Conservation (phyloP, 2,888 invertebrate species). For the Sinopyrophorus schimmeli region DNA sequence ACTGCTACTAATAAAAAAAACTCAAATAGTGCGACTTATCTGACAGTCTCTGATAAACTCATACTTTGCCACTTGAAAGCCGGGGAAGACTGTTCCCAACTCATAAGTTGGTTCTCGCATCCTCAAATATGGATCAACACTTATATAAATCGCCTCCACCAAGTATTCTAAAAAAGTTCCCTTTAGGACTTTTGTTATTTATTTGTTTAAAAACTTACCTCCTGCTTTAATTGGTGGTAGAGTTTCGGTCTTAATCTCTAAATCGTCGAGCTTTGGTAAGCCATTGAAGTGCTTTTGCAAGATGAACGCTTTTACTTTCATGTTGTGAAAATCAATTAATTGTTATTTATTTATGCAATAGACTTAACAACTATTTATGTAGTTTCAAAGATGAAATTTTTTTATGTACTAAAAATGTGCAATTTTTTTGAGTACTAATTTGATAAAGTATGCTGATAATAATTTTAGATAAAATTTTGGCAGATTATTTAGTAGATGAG, state of each 20-base stretch:
- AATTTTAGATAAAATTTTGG: no score
- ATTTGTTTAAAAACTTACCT: slow-evolving; percentile 56
- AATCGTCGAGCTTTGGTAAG: slow-evolving; percentile 65
- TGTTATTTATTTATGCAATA: neutral
- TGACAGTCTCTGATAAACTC: no score
- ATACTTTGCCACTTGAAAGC: slow-evolving; percentile 73
- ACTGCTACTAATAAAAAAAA: no score
- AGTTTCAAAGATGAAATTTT: no score
- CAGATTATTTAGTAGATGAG: no score
- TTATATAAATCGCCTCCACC: slow-evolving; percentile 67
- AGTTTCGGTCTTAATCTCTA: slow-evolving; percentile 67
- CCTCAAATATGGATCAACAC: slow-evolving; percentile 76
- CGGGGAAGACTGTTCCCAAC: slow-evolving; percentile 63
- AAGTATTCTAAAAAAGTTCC: slow-evolving; percentile 69
- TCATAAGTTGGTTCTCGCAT: slow-evolving; percentile 59
- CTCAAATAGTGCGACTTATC: neutral
- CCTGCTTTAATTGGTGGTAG: slow-evolving; percentile 66
- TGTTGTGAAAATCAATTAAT: no score
- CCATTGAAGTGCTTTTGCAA: slow-evolving; percentile 67
- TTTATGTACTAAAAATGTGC: no score
- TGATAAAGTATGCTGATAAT: no score
- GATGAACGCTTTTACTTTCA: slow-evolving; percentile 63
- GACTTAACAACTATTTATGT: no score
- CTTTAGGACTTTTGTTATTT: neutral
- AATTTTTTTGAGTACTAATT: no score